Evolutionary conservation across 2,113 vertebrate genomes (phyloP).

Genomic region (Microtus ochrogaster): DNA sequence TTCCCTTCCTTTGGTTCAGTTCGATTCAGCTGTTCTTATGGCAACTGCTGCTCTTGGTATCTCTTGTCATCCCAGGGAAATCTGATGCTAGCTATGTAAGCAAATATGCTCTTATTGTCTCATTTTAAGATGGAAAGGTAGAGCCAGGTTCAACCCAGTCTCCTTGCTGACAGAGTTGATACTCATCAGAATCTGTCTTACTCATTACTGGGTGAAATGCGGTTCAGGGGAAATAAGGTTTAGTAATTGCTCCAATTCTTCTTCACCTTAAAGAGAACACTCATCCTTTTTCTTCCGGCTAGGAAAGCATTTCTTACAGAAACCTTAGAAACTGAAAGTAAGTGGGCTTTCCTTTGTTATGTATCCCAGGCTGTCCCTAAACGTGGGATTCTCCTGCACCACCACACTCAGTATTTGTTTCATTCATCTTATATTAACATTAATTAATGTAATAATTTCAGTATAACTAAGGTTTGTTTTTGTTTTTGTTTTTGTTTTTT

Average conservation of each 20-base stretch:
- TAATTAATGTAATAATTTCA: background rate
- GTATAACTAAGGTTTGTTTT: background rate
- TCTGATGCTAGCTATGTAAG: background rate
- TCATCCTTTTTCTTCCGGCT: background rate
- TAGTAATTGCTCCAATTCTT: background rate
- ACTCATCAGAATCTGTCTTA: background rate
- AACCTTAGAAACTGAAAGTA: background rate
- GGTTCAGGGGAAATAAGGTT: background rate
- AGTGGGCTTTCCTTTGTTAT: background rate
- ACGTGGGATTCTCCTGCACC: background rate
- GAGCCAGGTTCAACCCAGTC: background rate
- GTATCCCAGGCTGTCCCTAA: background rate
- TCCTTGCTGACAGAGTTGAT: background rate
- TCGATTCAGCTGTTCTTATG: background rate
- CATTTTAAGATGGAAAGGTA: background rate
- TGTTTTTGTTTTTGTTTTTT: background rate
- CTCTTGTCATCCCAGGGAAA: background rate
- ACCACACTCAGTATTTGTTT: background rate
- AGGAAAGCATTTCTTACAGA: background rate
- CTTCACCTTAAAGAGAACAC: background rate
- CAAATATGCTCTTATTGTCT: background rate
- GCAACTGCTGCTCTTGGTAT: background rate
- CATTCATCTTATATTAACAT: background rate
- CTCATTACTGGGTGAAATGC: background rate
- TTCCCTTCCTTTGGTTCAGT: background rate